Base-by-base conservation (phyloP, 2,888 invertebrate genomes). In the Branchinecta sandiegonensis region DNA sequence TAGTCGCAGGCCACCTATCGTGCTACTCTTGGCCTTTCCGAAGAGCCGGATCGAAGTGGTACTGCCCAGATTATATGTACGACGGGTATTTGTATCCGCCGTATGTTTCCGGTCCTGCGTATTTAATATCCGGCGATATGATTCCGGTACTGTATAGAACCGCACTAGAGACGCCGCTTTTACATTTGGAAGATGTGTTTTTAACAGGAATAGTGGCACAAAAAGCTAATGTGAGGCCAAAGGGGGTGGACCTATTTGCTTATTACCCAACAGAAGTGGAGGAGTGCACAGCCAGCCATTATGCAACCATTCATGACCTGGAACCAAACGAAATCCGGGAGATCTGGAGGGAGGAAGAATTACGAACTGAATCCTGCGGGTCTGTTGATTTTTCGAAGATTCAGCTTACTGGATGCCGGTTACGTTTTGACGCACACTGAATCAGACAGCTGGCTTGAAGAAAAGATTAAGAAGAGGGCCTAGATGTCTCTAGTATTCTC, bases 31-130 rank as follows among this genome's bases (percentile, higher is more conserved):
- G 81, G 72, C 91, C 91, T 0, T 85, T 90, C 6, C 81, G 83
- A 47, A 86, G 89, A 75, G 80, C 83, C 0, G 83, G 79, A 68
- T 87, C 86, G 75, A 92, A 92, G 77, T 90, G 91, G 89, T 86
- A 69, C 47, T 48, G 86, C 70, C 90, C 90, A 1, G 83, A 83
- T 48, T 89, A 89, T 76, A 87, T 90, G 86, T 90, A 84, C 76
- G 79, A 82, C 1, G 85, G 83, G 0, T 81, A 83, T 65, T 81
- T 83, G 66, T 90, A 89, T 80, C 91, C 90, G 5, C 84, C 85
- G 73, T 91, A 90, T 77, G 77, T 90, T 68, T 89, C 89, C 0
- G 91, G 91, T 12, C 87, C 88, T 1, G 89, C 87, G 3, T 91
- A 91, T 78, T 81, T 86, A 5, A 83, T 90, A 81, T 86, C 88